phyloP scores from a whole-genome alignment of 2,888 invertebrate genomes.

The Pandemis corylana region DNA sequence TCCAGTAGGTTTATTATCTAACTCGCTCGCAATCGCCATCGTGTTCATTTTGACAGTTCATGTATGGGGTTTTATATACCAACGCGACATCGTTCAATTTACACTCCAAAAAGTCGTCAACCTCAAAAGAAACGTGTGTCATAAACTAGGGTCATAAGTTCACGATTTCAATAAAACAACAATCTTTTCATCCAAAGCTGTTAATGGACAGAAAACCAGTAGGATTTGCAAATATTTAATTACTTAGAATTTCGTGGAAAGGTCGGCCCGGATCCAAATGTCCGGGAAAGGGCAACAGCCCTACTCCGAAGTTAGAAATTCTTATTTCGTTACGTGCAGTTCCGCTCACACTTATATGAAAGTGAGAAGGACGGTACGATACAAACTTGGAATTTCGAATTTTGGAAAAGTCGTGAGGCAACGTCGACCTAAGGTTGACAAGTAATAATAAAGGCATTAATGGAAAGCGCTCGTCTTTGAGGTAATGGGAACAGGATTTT shows the following conservation, averaged over 20 bases:
- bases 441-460: conserved; percentile 22
- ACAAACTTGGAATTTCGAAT: too few relatives aligned
- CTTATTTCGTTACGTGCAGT: too few relatives aligned
- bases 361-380: too few relatives aligned
- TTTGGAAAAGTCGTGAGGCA: too few relatives aligned
- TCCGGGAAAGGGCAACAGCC: conserved; percentile 13
- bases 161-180: background rate
- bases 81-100: too few relatives aligned
- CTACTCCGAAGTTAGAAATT: too few relatives aligned
- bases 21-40: too few relatives aligned
- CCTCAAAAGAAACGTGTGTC: background rate
- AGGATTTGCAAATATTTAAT: conserved; percentile 37
- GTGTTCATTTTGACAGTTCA: too few relatives aligned
- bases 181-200: conserved; percentile 12
- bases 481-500: conserved; percentile 8
- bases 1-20: too few relatives aligned
- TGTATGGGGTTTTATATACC: too few relatives aligned
- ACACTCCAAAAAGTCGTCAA: too few relatives aligned
- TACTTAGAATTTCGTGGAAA: conserved; percentile 11
- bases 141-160: background rate
- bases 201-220: conserved; percentile 26
- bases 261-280: background rate
- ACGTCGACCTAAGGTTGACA: background rate
- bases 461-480: conserved; percentile 1
- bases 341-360: too few relatives aligned